A percentile compares a stretch with the other conserved stretches of the same genome.
phyloP scores from a whole-genome alignment of 2,797 vertebrate genomes.

The Petrocephalus sullivani region DNA sequence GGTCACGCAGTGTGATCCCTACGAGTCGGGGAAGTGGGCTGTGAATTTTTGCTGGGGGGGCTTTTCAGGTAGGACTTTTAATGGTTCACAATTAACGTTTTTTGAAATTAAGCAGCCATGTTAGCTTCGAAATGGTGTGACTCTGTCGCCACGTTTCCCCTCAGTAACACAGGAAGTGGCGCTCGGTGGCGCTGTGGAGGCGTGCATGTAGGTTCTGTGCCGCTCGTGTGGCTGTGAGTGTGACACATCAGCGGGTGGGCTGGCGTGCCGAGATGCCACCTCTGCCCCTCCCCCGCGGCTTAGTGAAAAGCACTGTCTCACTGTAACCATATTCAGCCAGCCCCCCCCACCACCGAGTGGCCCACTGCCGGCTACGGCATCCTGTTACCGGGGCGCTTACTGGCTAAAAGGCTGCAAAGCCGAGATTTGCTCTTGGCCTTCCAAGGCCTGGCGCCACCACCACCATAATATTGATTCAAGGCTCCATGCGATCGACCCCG shows the following conservation, averaged over 20 bases:
- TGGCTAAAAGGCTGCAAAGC: constrained; percentile 49
- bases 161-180: not conserved
- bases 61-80: not conserved
- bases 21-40: not conserved
- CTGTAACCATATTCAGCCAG: not conserved
- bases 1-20: not conserved
- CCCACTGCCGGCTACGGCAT: not conserved
- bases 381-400: not conserved
- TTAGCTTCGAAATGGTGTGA: not conserved
- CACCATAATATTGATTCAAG: not conserved
- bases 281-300: not conserved
- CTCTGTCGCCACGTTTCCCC: not conserved
- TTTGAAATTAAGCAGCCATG: not conserved
- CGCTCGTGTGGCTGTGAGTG: not conserved
- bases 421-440: constrained; percentile 47
- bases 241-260: not conserved
- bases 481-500: not conserved
- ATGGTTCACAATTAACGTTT: not conserved
- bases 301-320: not conserved
- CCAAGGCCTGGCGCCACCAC: constrained; percentile 12
- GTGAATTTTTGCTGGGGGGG: not conserved
- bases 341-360: not conserved
- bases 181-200: not conserved
- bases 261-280: not conserved
- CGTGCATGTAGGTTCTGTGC: not conserved